Conservation (phyloP, 2,797 vertebrate species). For the Enteromius fasciolatus region DNA sequence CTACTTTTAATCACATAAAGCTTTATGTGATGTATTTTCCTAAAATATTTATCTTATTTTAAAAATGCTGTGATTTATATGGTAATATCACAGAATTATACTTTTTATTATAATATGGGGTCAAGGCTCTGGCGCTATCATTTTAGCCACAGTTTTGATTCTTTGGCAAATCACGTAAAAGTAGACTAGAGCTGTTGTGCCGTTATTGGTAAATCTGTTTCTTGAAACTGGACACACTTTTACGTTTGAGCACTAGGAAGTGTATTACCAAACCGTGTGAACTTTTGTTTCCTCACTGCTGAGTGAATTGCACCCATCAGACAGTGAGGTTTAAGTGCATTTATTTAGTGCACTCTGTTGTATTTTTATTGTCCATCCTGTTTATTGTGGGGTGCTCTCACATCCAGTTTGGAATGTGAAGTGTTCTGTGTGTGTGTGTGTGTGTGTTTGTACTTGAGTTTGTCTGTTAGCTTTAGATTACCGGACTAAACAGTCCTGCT, state of each 20-base stretch:
- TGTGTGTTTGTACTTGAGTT: constrained; percentile 60
- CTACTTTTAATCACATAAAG: neutral
- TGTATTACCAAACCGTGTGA: constrained; percentile 22
- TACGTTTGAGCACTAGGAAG: constrained; percentile 6
- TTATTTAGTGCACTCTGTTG: constrained; percentile 57
- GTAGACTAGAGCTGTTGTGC: neutral
- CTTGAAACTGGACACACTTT: neutral
- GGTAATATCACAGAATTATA: neutral
- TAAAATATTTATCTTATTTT: neutral
- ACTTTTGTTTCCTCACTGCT: constrained; percentile 17
- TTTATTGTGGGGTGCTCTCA: constrained; percentile 55
- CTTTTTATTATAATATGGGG: neutral
- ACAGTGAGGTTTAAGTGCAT: constrained; percentile 45
- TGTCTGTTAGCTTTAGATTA: constrained; percentile 51
- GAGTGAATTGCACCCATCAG: constrained; percentile 47
- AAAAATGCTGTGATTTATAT: neutral
- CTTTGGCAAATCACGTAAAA: neutral
- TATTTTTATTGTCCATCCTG: constrained; percentile 54
- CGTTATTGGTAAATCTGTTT: neutral
- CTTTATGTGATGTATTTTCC: neutral
- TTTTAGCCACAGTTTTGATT: neutral
- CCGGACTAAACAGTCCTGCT: neutral
- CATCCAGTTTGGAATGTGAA: constrained; percentile 55
- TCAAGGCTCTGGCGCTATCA: neutral
- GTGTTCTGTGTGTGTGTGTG: constrained; percentile 24